Base-by-base conservation (phyloP, 2,797 vertebrate genomes). In the Neoniphon sammara region DNA sequence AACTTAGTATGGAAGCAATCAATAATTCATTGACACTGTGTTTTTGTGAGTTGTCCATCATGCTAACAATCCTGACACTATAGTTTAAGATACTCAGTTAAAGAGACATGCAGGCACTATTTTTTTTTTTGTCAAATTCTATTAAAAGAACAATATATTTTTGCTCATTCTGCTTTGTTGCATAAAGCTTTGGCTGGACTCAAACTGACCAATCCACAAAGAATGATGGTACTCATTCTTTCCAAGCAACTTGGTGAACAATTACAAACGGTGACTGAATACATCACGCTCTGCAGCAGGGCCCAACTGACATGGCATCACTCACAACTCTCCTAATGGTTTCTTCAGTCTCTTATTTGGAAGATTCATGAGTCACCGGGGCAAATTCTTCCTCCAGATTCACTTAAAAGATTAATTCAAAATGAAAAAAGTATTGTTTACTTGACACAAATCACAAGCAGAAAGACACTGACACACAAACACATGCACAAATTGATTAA, bases 291-390 rank as follows among this genome's bases (percentile, higher is more conserved):
- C 56, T 46, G n/a, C 46, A 25, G 53, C 69, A 18, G 42, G 0
- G 70, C 65, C 69, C 21, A 8, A 27, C 81, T 73, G 75, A 78
- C 81, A 58, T 21, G 15, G 31, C 53, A 79, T 88, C 46, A 42
- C 23, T 83, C 66, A 88, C 44, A 12, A 9, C 66, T 68, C 11
- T 5, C 76, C 69, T 80, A 80, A 78, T 73, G 71, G 65, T 66
- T 75, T 55, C 3, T 66, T 66, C 61, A 34, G 39, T 31, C 81
- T 74, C 74, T 85, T 56, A 53, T 73, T 59, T 71, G 47, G 39
- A 15, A 76, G 69, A 77, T 80, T 72, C 65, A 73, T 83, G 80
- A 78, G 72, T 80, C 74, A 75, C 59, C 58, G 2, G 62, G 46
- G 31, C 47, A 34, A 56, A 68, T 21, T 57, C 7, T 47, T 65